Conservation (phyloP, 2,113 vertebrate species). For the Geothlypis trichas region DNA sequence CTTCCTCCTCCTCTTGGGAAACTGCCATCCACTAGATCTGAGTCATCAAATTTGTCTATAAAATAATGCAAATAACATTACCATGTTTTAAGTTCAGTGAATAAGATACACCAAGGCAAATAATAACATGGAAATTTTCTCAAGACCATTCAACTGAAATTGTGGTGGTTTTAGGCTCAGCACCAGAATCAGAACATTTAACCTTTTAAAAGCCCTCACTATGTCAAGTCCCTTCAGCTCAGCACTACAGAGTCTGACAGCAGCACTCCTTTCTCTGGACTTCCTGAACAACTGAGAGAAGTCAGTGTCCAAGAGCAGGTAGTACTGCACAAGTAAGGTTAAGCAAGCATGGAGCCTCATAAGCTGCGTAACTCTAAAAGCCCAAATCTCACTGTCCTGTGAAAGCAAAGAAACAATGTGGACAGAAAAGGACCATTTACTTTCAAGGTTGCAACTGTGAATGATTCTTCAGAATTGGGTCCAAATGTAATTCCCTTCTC, state of each 20-base stretch:
- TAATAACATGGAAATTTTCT: not conserved
- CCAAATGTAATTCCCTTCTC: not conserved
- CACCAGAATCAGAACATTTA: not conserved
- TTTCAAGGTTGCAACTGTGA: not conserved
- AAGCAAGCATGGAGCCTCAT: not conserved
- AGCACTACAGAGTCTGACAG: not conserved
- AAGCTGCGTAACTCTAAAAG: not conserved
- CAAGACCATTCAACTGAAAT: not conserved
- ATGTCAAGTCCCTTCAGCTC: not conserved
- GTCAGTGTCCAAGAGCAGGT: not conserved
- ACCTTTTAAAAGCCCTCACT: not conserved
- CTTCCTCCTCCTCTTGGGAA: not conserved
- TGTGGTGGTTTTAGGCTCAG: not conserved
- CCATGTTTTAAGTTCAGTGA: not conserved
- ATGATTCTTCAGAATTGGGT: not conserved
- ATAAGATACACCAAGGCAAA: not conserved
- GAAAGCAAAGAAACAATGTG: not conserved
- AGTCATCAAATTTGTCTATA: constrained; percentile 13
- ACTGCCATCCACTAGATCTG: not conserved
- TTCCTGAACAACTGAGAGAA: not conserved
- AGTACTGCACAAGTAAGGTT: not conserved
- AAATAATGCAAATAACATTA: not conserved
- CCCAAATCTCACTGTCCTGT: not conserved
- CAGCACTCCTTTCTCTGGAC: not conserved
- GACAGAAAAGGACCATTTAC: not conserved